Evolutionary conservation across 2,888 invertebrate genomes (phyloP), one percentile per base, ranked within the genome.

Genomic region (Acanthococcus lagerstroemiae): DNA sequence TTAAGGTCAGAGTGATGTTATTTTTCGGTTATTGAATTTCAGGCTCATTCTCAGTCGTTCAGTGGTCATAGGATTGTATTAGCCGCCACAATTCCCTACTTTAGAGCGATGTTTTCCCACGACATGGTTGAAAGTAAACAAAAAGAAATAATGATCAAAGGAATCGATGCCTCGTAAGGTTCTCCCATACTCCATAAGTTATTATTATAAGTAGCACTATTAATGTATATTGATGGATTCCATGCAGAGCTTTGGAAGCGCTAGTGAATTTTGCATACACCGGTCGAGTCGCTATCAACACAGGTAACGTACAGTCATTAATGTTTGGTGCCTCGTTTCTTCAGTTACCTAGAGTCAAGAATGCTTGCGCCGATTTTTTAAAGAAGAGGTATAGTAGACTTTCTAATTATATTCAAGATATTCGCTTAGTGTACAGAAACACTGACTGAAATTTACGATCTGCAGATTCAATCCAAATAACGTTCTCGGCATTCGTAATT

Each of bases 41-140:
- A 89, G 88, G 86, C 87, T 44, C 87, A 85, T 68, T 86, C 87
- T 70, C 83, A 84, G 74, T 82, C 83, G 55, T 88, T 90, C 74
- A 85, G 85, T 69, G 89, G 89, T 3, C 90, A 92, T 76, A 81
- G 90, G 71, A 84, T 92, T 69, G 88, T 93, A 17, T 77, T 93
- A 66, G 88, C 91, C 3, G 86, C 89, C 2, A 88, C 87, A 17
- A 88, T 92, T 74, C 92, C 92, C 9, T 93, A 91, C 76, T 93
- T 93, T 73, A 84, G 88, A 77, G 89, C 88, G 12, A 93, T 93
- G 93, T 93, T 93, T 74, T 87, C 88, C 25, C 84, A 86, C 75
- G 88, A 91, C 74, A 90, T 93, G 90, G 83, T 86, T 5, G 92
- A 93, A 77, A 85, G 88, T 70, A 84, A 86, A 69, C 86, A 88